Base-by-base conservation (phyloP, 2,113 vertebrate species). In the Ceuthmochares aereus region DNA sequence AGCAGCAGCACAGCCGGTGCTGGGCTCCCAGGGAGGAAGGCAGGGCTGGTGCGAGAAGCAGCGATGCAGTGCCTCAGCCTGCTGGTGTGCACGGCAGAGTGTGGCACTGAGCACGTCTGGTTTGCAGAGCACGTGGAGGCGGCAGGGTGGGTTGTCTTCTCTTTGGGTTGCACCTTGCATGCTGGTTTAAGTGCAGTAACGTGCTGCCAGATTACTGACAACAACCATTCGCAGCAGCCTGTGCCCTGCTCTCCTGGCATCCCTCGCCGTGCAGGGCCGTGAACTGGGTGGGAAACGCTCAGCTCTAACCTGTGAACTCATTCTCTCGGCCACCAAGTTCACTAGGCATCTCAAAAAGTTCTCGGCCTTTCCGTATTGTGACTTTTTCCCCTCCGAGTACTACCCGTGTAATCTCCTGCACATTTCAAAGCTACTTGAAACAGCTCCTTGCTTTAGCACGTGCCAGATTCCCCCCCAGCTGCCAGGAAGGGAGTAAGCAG, bases 401-500 rank as follows among this genome's bases (percentile, higher is more conserved):
- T 89, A 81, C 83, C 77, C 43, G 0, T 93, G 84, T 93, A 94
- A 95, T 95, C 82, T 94, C 85, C 81, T 87, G 89, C 89, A 87
- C 73, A 63, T 94, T 95, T 90, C 87, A 83, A 66, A 97, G 80
- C 60, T 90, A 83, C 92, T 97, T 89, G 79, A 95, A 95, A 92
- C 89, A 91, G 94, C 89, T 97, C 87, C 92, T 97, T 96, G 87
- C 92, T 96, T 95, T 96, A 91, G 74, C 87, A 81, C 86, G 91
- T 95, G 93, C 94, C 90, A 93, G 88, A 94, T 96, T 95, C 92
- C 86, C 96, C 94, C 93, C 94, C 93, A 97, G 91, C 95, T 97
- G 96, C 90, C 92, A 97, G 94, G 92, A 96, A 95, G 92, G 87
- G 93, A 95, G 76, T 95, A 86, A 97, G 94, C 95, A 97, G 94